Percentiles rank a stretch among this genome's conserved stretches.
Evolutionary conservation across 2,113 vertebrate species (phyloP).

Genomic region (Tamias sibiricus): DNA sequence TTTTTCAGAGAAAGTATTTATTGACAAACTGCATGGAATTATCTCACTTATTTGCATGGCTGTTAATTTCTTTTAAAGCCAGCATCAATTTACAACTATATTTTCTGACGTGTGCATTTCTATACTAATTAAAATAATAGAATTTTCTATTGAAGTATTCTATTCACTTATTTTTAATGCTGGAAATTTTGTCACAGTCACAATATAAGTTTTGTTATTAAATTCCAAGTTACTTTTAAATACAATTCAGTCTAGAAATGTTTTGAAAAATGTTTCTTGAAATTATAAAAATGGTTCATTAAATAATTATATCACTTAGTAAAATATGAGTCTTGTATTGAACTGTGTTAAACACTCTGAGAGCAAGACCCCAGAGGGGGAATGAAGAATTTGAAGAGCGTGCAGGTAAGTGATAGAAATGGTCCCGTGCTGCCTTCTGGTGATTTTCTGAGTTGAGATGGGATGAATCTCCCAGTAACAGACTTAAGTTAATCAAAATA

Average conservation of each 20-base stretch:
- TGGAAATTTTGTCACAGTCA: background rate
- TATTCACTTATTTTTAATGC: background rate
- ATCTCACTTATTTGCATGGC: constrained; percentile 12
- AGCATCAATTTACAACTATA: background rate
- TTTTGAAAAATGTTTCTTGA: background rate
- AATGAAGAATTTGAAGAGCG: background rate
- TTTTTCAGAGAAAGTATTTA: constrained; percentile 65
- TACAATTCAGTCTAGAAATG: background rate
- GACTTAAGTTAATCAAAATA: background rate
- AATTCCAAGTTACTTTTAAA: constrained; percentile 23
- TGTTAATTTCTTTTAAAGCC: constrained; percentile 29
- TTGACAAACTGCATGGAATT: background rate
- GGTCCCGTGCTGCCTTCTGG: background rate
- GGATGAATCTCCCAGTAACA: background rate
- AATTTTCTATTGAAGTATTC: background rate
- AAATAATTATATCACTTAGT: background rate
- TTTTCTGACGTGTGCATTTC: background rate
- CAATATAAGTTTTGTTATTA: background rate
- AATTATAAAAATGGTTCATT: background rate
- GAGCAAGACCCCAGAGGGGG: background rate
- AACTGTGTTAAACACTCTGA: background rate
- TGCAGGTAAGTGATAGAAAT: background rate
- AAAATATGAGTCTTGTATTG: background rate
- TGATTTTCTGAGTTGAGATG: background rate
- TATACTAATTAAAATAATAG: constrained; percentile 1